These are phyloP conservation scores for Deroplatys truncata DNA, from an alignment of 2,888 invertebrate species.

Conservation along the genomic window DNA sequence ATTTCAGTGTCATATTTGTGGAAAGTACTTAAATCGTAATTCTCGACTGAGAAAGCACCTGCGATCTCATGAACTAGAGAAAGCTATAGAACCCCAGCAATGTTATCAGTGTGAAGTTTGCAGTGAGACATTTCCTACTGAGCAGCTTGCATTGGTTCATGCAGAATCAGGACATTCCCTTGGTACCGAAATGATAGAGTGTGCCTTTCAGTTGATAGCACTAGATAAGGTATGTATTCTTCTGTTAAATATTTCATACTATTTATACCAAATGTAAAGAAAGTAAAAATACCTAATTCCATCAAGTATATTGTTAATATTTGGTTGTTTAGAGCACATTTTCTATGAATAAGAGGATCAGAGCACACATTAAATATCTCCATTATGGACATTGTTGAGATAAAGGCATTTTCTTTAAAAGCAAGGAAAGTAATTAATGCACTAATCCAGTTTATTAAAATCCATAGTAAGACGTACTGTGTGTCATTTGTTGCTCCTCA, in stretches of 20 bases:
- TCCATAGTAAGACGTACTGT: no score
- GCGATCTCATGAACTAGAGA: conserved; percentile 49
- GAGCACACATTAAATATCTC: no score
- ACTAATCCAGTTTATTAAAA: no score
- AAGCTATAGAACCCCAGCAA: conserved; percentile 27
- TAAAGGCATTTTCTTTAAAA: no score
- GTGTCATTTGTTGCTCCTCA: no score
- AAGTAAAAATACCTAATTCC: no score
- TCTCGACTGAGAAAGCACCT: conserved; percentile 52
- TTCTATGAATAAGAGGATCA: no score
- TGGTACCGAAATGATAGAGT: neutral
- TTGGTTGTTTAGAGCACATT: no score
- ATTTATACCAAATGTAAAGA: no score
- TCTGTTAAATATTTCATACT: neutral
- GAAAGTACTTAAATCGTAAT: conserved; percentile 51
- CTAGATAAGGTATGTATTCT: neutral
- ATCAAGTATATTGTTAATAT: no score
- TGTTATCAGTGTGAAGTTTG: conserved; percentile 34
- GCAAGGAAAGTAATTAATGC: no score
- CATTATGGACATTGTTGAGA: no score
- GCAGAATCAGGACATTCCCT: neutral
- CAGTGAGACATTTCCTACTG: conserved; percentile 36
- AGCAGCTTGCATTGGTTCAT: neutral
- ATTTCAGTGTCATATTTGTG: conserved; percentile 54
- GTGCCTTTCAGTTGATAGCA: neutral